A percentile compares a stretch with the other conserved stretches of the same genome.
Evolutionary conservation across 1,140 invertebrate species (phyloP).

Genomic region (Holotrichia oblita): DNA sequence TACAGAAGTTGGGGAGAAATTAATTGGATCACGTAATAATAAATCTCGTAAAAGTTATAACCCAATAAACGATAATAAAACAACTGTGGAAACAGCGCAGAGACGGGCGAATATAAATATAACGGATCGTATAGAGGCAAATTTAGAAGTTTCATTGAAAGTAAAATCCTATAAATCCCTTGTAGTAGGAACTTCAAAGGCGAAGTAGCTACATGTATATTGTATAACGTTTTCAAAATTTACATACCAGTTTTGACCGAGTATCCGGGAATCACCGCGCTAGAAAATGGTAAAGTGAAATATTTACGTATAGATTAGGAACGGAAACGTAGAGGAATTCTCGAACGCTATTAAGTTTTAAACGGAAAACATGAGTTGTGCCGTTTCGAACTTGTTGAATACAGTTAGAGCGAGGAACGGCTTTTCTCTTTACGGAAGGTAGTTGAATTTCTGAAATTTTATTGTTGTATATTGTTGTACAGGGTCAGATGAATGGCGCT

Average conservation of each 20-base stretch:
- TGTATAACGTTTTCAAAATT: neutral
- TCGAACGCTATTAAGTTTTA: neutral
- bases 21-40: neutral
- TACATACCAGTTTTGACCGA: neutral
- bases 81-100: neutral
- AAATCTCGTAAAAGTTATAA: neutral
- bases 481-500: neutral
- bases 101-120: neutral
- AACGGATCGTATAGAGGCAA: neutral
- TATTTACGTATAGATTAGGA: neutral
- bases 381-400: conserved; percentile 1
- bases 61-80: neutral
- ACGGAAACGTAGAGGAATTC: neutral
- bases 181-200: neutral
- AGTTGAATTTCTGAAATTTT: neutral
- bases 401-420: neutral
- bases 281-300: neutral
- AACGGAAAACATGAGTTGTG: neutral
- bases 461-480: neutral
- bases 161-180: too few species aligned
- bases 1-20: neutral
- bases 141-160: too few species aligned
- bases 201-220: neutral
- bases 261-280: neutral
- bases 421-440: neutral